Percentiles rank a stretch among this genome's conserved stretches.
These are phyloP conservation scores for Euura lappo DNA, from an alignment of 1,140 invertebrate species.

Conservation along the genomic window DNA sequence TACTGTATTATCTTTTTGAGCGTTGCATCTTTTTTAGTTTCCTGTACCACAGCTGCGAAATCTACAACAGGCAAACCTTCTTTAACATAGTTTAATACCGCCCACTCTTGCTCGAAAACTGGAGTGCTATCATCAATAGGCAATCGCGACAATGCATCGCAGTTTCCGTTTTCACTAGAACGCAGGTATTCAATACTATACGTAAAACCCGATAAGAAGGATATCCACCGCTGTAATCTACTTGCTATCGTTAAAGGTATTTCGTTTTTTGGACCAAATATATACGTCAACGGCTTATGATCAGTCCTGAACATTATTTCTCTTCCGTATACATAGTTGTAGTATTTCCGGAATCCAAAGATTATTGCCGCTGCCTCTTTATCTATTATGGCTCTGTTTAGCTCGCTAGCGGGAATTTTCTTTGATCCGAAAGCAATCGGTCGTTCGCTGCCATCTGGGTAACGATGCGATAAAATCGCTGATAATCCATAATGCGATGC, in stretches of 20 bases:
- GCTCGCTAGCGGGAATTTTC: slow-evolving; percentile 33
- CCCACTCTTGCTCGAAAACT: background rate
- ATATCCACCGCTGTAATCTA: slow-evolving; percentile 20
- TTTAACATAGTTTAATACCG: slow-evolving; percentile 15
- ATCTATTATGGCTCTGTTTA: slow-evolving; percentile 13
- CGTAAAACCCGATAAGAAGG: slow-evolving; percentile 15
- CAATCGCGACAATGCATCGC: slow-evolving; percentile 24
- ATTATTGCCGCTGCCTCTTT: slow-evolving; percentile 20
- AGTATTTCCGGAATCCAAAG: slow-evolving; percentile 16
- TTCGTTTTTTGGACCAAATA: background rate
- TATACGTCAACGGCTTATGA: slow-evolving; percentile 15
- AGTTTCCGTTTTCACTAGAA: slow-evolving; percentile 17
- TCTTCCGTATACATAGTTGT: slow-evolving; percentile 17
- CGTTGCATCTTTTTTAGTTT: slow-evolving; percentile 11
- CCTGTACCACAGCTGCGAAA: slow-evolving; percentile 9
- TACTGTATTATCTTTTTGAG: slow-evolving; percentile 10
- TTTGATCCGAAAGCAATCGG: slow-evolving; percentile 45
- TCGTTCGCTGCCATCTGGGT: slow-evolving; percentile 34
- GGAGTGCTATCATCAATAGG: slow-evolving; percentile 16
- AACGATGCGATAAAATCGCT: slow-evolving; percentile 40
- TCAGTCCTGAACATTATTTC: slow-evolving; percentile 17
- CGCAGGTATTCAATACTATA: slow-evolving; percentile 15
- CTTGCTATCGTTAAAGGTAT: slow-evolving; percentile 16
- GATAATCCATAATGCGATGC: slow-evolving; percentile 47
- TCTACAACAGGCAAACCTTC: slow-evolving; percentile 4